Evolutionary conservation across 2,113 vertebrate species (phyloP).

Genomic region (Erythrocercus mccallii): DNA sequence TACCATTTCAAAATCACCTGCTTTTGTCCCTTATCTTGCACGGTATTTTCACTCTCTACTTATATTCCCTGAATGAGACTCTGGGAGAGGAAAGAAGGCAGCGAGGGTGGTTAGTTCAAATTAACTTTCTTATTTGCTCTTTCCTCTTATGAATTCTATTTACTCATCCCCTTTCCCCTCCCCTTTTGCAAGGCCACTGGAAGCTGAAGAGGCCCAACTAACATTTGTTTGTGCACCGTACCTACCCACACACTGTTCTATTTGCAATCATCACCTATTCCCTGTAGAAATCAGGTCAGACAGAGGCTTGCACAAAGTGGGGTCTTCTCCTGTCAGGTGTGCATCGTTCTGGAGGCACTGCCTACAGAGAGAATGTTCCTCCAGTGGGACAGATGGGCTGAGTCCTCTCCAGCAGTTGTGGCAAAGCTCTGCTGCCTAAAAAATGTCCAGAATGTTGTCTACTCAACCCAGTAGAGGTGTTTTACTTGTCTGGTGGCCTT

Average conservation of each 20-base stretch:
- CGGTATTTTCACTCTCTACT: not conserved
- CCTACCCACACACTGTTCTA: not conserved
- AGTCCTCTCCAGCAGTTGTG: not conserved
- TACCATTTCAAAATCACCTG: not conserved
- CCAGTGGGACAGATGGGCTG: not conserved
- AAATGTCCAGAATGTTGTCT: not conserved
- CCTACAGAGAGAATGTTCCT: fast-evolving
- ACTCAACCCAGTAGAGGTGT: not conserved
- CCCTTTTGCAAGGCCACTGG: not conserved
- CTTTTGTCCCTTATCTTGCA: not conserved
- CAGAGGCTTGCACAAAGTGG: not conserved
- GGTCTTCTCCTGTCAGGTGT: not conserved
- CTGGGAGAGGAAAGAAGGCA: not conserved
- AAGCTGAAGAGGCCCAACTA: not conserved
- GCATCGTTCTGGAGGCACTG: not conserved
- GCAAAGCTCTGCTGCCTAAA: not conserved
- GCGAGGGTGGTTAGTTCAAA: not conserved
- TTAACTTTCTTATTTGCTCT: not conserved
- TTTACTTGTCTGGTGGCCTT: not conserved
- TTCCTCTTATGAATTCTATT: not conserved
- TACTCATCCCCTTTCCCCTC: not conserved
- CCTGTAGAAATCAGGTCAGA: not conserved
- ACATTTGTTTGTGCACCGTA: not conserved
- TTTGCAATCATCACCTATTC: not conserved
- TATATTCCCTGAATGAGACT: not conserved